Evolutionary conservation across 1,140 invertebrate genomes (phyloP), one percentile per base, ranked within the genome.

Genomic region (Panagrolaimus sp.): DNA sequence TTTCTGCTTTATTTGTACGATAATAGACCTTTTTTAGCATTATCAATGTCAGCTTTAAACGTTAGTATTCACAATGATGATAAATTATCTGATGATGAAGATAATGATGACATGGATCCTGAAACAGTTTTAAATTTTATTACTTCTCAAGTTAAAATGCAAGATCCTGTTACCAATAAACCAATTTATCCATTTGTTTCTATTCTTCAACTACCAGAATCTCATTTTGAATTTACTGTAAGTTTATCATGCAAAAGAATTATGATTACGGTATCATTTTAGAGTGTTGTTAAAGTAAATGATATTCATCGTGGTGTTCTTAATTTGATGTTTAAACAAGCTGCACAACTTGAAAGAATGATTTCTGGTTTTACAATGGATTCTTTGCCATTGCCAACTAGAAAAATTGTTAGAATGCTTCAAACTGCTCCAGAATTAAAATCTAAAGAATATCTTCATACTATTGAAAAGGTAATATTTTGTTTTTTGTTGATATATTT

Each of bases 201-300:
- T 21, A 58, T 58, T 21, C 21, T 58, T 28, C 12, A 58, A 12
- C 8, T 58, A 4, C 52, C 52, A 17, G 15, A n/a, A 21, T 58
- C 52, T 26, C 52, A 58, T 58, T 58, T 58, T 28, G 52, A 58
- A 28, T 58, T 21, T 26, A 58, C 52, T 28, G 52, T 58, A 58
- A 14, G 52, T 21, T 17, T 4, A 21, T 52, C 26, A n/a, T 3
- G 10, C 17, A 26, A 21, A 10, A 4, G 17, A 12, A 21, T 4
- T 28, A 58, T 12, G 10, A 21, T 58, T 12, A 58, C 52, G 1
- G 0, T 3, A 58, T 21, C 17, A 21, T 58, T 58, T 21, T 28
- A 58, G 52, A 28, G 52, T 28, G 52, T 58, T n/a, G 52, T 17
- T 12, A 58, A 58, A 58, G 52, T 58, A 12, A 58, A 58, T 28